These are phyloP conservation scores for Bos javanicus DNA, from an alignment of 2,113 vertebrate species.

Conservation along the genomic window DNA sequence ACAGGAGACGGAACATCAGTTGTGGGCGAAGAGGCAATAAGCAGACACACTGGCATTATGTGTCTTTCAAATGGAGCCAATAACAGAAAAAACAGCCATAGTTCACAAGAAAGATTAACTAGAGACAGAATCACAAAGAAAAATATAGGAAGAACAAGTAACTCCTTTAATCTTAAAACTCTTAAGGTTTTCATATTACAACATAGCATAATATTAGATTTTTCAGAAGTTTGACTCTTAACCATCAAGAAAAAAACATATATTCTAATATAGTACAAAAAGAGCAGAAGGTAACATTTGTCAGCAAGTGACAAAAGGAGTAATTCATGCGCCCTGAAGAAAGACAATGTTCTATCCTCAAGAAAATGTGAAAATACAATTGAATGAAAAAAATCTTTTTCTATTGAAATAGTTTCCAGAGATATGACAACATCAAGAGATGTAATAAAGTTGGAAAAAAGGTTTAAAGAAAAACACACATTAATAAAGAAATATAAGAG, in stretches of 20 bases:
- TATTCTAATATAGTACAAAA: neutral
- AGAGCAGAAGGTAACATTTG: neutral
- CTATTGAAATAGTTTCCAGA: constrained; percentile 26
- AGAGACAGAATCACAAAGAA: neutral
- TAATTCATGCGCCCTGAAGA: neutral
- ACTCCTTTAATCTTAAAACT: neutral
- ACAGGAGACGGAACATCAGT: neutral
- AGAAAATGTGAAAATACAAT: constrained; percentile 32
- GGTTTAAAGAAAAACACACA: constrained; percentile 12
- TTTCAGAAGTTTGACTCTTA: constrained; percentile 1
- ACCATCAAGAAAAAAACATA: neutral
- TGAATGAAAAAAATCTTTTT: constrained; percentile 39
- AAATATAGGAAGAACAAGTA: neutral
- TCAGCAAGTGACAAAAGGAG: neutral
- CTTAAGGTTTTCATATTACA: neutral
- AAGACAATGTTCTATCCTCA: neutral
- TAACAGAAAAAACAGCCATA: neutral
- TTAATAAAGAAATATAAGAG: neutral
- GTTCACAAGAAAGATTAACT: neutral
- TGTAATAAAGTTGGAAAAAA: neutral
- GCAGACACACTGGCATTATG: neutral
- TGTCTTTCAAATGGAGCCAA: neutral
- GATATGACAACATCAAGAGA: neutral
- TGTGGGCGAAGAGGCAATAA: neutral
- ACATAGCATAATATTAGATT: neutral